A percentile compares a stretch with the other conserved stretches of the same genome.
phyloP scores from a whole-genome alignment of 1,140 invertebrate species.

The Panonychus citri region DNA sequence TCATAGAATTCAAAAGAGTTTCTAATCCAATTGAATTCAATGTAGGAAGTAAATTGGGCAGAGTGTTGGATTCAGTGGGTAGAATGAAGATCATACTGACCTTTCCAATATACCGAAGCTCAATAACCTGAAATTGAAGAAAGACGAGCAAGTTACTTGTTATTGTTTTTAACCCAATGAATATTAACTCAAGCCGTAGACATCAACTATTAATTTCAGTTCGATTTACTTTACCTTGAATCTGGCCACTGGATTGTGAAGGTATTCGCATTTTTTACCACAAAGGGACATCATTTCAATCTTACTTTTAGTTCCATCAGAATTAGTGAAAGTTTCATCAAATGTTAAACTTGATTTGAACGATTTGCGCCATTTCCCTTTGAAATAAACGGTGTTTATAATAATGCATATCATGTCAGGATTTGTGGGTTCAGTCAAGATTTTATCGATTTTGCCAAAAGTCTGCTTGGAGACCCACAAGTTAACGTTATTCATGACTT shows the following conservation, averaged over 20 bases:
- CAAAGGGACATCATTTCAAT: neutral
- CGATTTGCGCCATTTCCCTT: neutral
- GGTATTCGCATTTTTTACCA: neutral
- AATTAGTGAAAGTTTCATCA: neutral
- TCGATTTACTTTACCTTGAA: neutral
- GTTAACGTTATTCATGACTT: neutral
- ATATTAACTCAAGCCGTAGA: constrained; percentile 22
- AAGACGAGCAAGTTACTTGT: too few relatives aligned
- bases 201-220: too few relatives aligned
- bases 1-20: too few relatives aligned
- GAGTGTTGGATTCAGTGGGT: too few relatives aligned
- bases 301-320: neutral
- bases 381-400: neutral
- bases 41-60: too few relatives aligned
- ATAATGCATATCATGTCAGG: neutral
- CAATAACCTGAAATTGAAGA: too few relatives aligned
- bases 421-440: neutral
- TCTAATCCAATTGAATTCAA: too few relatives aligned
- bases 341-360: neutral
- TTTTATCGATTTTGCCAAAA: neutral
- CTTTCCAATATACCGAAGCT: too few relatives aligned
- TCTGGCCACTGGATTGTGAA: neutral
- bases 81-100: too few relatives aligned
- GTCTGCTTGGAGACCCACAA: neutral
- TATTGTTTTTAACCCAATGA: too few relatives aligned